Percentiles rank a stretch among this genome's conserved stretches.
phyloP scores from a whole-genome alignment of 2,888 invertebrate species.

The Drosophila recens region DNA sequence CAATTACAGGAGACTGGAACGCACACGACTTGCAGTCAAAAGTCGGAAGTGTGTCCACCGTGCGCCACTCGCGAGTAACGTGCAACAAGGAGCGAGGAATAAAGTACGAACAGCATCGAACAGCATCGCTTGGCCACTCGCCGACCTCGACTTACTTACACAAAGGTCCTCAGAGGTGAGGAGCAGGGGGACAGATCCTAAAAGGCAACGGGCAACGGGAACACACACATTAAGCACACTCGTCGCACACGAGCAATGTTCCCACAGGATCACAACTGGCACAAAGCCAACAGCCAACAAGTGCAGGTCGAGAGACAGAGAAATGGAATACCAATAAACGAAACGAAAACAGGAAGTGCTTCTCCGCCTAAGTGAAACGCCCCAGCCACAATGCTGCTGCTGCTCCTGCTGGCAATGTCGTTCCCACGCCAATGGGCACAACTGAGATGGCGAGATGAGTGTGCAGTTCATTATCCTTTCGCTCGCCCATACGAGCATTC shows the following conservation, averaged over 20 bases:
- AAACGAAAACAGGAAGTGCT: conserved; percentile 68
- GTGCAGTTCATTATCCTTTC: conserved; percentile 76
- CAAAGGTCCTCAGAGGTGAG: conserved; percentile 21
- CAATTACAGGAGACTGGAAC: conserved; percentile 59
- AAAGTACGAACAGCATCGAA: conserved; percentile 33
- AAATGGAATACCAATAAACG: conserved; percentile 62
- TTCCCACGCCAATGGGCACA: conserved; percentile 66
- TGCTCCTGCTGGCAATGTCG: conserved; percentile 39
- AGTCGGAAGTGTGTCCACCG: conserved; percentile 81
- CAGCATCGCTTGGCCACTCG: conserved; percentile 59
- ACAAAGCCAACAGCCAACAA: conserved; percentile 58
- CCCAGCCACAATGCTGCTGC: conserved; percentile 31
- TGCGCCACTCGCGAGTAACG: conserved; percentile 66
- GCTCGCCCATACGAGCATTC: conserved; percentile 34
- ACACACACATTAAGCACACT: conserved; percentile 75
- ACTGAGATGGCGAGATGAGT: conserved; percentile 64
- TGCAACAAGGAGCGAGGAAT: conserved; percentile 27
- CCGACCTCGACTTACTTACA: conserved; percentile 46
- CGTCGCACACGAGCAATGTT: conserved; percentile 77
- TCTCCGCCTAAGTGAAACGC: conserved; percentile 59
- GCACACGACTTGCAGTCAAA: conserved; percentile 60
- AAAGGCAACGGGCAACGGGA: conserved; percentile 53
- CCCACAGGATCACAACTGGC: conserved; percentile 69
- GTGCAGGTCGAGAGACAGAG: conserved; percentile 56
- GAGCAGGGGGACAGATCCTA: conserved; percentile 29